A percentile compares a stretch with the other conserved stretches of the same genome.
Evolutionary conservation across 1,140 invertebrate species (phyloP).

Genomic region (Lepidurus arcticus): DNA sequence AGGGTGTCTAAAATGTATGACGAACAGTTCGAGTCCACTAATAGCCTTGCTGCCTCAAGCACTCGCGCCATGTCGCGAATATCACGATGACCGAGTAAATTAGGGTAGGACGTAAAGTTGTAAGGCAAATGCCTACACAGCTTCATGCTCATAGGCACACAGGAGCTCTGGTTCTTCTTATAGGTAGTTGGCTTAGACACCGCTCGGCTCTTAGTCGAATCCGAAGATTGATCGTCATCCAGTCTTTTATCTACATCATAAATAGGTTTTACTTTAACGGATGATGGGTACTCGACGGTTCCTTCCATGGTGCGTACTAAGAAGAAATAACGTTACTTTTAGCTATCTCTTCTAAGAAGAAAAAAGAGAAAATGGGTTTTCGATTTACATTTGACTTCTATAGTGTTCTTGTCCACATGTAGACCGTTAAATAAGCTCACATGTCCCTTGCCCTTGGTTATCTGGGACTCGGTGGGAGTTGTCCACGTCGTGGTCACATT

Average conservation of each 20-base stretch:
- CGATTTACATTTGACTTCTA: conserved; percentile 36
- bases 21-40: conserved; percentile 82
- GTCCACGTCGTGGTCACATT: not conserved
- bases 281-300: conserved; percentile 15
- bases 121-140: conserved; percentile 66
- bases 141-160: conserved; percentile 56
- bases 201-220: not conserved
- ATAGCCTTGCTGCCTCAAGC: conserved; percentile 72
- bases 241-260: conserved; percentile 42
- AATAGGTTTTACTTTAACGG: conserved; percentile 50
- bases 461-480: not conserved
- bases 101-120: conserved; percentile 77
- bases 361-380: conserved; percentile 15
- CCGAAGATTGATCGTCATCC: conserved; percentile 4
- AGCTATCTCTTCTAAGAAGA: not conserved
- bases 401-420: conserved; percentile 6
- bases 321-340: not conserved
- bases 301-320: not conserved
- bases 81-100: conserved; percentile 60
- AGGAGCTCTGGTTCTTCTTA: conserved; percentile 41
- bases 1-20: conserved; percentile 76
- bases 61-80: conserved; percentile 64
- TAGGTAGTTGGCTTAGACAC: not conserved
- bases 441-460: not conserved
- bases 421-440: not conserved